Evolutionary conservation across 1,140 invertebrate species (phyloP).

Genomic region (Limonius californicus): DNA sequence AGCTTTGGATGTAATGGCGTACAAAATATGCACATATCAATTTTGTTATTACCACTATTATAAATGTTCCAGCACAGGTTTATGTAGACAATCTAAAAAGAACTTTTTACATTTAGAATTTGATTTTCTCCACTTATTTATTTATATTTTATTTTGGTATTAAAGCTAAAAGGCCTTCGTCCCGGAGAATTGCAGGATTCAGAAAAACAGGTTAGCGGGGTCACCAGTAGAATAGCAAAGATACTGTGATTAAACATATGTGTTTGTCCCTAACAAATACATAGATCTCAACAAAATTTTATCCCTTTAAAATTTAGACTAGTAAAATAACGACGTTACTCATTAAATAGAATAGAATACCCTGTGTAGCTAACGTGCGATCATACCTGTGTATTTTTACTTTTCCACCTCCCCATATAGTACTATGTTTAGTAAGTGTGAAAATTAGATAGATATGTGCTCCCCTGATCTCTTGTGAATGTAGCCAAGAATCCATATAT

Average conservation of each 20-base stretch:
- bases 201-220: slow-evolving; percentile 51
- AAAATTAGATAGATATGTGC: too few relatives aligned
- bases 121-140: slow-evolving; percentile 2
- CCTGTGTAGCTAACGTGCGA: neutral
- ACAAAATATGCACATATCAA: neutral
- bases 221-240: slow-evolving; percentile 23
- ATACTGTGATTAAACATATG: slow-evolving; percentile 37
- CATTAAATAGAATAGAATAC: neutral
- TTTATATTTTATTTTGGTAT: slow-evolving; percentile 11
- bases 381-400: too few relatives aligned
- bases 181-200: slow-evolving; percentile 52
- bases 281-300: neutral
- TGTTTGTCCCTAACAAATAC: slow-evolving; percentile 45
- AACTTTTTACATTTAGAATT: neutral
- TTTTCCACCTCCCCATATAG: too few relatives aligned
- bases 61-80: too few relatives aligned
- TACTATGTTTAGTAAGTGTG: too few relatives aligned
- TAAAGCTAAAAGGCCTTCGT: slow-evolving; percentile 50
- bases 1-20: neutral
- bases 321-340: neutral
- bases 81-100: neutral
- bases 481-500: too few relatives aligned
- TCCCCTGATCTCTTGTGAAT: too few relatives aligned
- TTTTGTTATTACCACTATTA: too few relatives aligned
- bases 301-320: neutral